A percentile compares a stretch with the other conserved stretches of the same genome.
Evolutionary conservation across 2,888 invertebrate species (phyloP).

Genomic region (Scaptomyza parva): DNA sequence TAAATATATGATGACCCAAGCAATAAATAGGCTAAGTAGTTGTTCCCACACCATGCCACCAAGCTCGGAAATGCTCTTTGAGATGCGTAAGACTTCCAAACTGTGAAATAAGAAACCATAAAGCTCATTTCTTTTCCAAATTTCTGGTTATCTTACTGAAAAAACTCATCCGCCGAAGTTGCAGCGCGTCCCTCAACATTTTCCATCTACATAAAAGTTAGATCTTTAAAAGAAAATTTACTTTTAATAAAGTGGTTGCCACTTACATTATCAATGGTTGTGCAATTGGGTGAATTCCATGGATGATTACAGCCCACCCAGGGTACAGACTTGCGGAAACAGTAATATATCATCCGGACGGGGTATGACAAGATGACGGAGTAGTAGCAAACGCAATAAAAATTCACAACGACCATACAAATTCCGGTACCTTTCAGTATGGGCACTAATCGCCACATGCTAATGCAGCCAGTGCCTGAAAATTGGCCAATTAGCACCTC

Average conservation of each 20-base stretch:
- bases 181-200: conserved; percentile 31
- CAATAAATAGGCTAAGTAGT: conserved; percentile 89
- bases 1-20: conserved; percentile 93
- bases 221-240: not conserved
- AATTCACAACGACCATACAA: conserved; percentile 91
- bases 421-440: conserved; percentile 96
- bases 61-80: conserved; percentile 89
- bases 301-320: conserved; percentile 91
- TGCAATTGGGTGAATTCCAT: conserved; percentile 93
- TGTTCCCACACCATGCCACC: conserved; percentile 93
- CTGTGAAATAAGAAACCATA: no score
- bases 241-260: not conserved
- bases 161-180: conserved; percentile 93
- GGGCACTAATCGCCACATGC: conserved; percentile 92
- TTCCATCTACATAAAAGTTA: conserved; percentile 7
- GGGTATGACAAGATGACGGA: conserved; percentile 95
- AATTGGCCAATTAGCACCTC: conserved; percentile 95
- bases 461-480: conserved; percentile 92
- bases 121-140: not conserved
- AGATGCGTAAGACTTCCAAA: conserved; percentile 91
- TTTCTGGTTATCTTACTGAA: conserved; percentile 87
- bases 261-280: conserved; percentile 81
- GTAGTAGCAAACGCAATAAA: conserved; percentile 93
- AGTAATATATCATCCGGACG: conserved; percentile 90
- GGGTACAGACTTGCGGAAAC: conserved; percentile 88